Evolutionary conservation across 2,888 invertebrate species (phyloP), one percentile per base, ranked within the genome.

Genomic region (Agrotis clavis): DNA sequence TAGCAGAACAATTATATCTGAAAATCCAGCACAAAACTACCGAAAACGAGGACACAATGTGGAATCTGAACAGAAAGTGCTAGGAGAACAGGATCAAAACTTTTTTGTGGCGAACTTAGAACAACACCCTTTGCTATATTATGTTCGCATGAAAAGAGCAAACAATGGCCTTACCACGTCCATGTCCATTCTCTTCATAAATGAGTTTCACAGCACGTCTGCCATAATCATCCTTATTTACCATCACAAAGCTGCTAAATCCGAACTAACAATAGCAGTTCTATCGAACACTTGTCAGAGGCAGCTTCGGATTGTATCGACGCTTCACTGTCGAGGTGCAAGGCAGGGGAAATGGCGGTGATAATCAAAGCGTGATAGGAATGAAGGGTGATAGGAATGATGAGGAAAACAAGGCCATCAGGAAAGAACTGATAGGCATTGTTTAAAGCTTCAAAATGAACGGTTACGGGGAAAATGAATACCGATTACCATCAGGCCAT

Each of bases 251-350:
- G 57, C 65, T 59, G 60, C 41, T 50, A 30, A 67, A 75, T 35
- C 71, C 45, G 19, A 47, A 60, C 61, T 66, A 64, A 82, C 79
- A 84, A 84, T 70, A 71, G 57, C 71, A 48, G 62, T 54, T 57
- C 64, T 56, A 72, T 59, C 53, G 30, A 73, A 67, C 73, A 59
- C 48, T 65, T 77, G 76, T 81, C 69, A 70, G 13, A 54, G 59
- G 9, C 64, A 81, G 61, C 48, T 48, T 45, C 64, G 64, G 84
- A 82, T 82, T 70, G 62, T 65, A 82, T 84, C 74, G 75, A 80
- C 53, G 35, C 56, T 68, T 80, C 77, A 74, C 75, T 77, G 70
- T 66, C 45, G 41, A 45, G 74, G 68, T n/a, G 25, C 4, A 73
- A 70, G 50, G 13, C 25, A 74, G 14, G n/a, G 30, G 51, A 67